Evolutionary conservation across 2,113 vertebrate species (phyloP), one percentile per base, ranked within the genome.

Genomic region (Percina caprodes): DNA sequence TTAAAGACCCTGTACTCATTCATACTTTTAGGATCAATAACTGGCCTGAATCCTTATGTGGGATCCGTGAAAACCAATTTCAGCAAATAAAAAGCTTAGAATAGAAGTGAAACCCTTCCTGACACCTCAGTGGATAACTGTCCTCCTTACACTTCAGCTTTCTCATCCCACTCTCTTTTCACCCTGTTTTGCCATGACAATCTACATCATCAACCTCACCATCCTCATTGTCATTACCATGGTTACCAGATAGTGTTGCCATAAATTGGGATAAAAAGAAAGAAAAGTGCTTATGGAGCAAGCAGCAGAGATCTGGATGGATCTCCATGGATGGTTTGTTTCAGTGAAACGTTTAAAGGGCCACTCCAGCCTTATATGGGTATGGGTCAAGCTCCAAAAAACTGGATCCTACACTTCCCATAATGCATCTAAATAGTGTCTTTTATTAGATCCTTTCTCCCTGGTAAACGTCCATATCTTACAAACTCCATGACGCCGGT

Each of bases 101-200:
- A 35, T 21, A 35, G 39, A 2, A 42, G 39, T 1, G 4, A 19
- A 56, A 54, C 26, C 30, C 66, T 42, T 42, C 49, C 76, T 48
- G 23, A 61, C 63, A 62, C 52, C 67, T 33, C 4, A 26, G 13
- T 19, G 14, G 16, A 69, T 26, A 15, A 10, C n/a, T 58, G 15
- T 58, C 69, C 74, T 73, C 76, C 86, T 51, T 42, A 30, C 54
- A 68, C 81, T 59, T 26, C 24, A 14, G 58, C 74, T 69, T 14
- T 77, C 58, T 63, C 51, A 3, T 80, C 80, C 59, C 71, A 66
- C 82, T 55, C 56, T 62, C 52, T 58, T 67, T 70, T 42, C 88
- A 70, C 80, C 86, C 74, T 39, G 18, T 66, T 88, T 91, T 92
- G 93, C 93, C 95, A 94, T 93, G 94, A 95, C 94, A 95, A 95